Conservation (phyloP, 2,797 vertebrate genomes). For the Urocyon cinereoargenteus region DNA sequence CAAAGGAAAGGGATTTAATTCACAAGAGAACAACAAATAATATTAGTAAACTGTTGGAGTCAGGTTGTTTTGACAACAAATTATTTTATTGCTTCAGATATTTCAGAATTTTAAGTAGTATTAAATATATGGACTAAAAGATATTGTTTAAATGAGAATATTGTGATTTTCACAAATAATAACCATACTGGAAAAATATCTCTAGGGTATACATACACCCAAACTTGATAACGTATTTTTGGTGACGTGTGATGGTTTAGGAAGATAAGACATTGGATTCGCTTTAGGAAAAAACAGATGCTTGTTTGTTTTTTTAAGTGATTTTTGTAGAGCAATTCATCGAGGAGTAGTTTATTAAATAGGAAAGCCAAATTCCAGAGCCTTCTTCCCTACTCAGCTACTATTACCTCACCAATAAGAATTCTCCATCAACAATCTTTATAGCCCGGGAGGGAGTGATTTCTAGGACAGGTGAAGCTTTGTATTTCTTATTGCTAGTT, state of each 20-base stretch:
- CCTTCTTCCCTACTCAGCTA: neutral
- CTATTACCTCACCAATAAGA: neutral
- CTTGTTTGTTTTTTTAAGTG: neutral
- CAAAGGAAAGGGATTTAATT: constrained; percentile 20
- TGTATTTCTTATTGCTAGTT: constrained; percentile 55
- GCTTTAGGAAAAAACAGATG: neutral
- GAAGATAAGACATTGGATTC: neutral
- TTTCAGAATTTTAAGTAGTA: constrained; percentile 16
- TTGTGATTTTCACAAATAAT: neutral
- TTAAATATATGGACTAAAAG: neutral
- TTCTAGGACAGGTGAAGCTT: constrained; percentile 43
- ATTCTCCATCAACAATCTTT: neutral
- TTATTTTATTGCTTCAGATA: neutral
- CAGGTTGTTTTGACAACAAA: neutral
- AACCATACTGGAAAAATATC: neutral
- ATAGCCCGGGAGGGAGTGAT: neutral
- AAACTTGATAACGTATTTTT: neutral
- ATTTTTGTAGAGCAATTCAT: neutral
- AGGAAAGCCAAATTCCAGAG: neutral
- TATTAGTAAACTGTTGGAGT: neutral
- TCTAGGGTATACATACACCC: neutral
- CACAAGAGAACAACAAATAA: neutral
- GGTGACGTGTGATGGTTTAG: neutral
- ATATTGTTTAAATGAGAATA: neutral
- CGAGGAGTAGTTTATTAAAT: constrained; percentile 9